Evolutionary conservation across 2,797 vertebrate genomes (phyloP).

Genomic region (Microctenopoma stevenorrisi): DNA sequence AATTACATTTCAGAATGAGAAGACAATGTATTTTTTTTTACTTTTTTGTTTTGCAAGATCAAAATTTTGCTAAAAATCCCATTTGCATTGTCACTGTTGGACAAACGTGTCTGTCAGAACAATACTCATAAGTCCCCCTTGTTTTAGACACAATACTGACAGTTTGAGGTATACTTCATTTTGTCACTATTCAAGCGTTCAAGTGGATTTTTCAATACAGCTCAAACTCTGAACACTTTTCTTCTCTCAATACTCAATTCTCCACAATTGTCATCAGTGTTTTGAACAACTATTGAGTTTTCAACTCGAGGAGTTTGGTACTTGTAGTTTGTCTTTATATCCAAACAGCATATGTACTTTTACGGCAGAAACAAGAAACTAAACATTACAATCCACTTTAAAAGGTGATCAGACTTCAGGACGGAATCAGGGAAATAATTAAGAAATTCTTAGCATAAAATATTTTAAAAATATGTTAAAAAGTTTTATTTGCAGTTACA

Average conservation of each 20-base stretch:
- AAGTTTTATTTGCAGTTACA: neutral
- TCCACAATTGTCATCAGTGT: neutral
- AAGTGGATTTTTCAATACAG: slow-evolving; percentile 9
- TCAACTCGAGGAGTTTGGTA: neutral
- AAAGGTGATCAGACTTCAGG: too few species aligned
- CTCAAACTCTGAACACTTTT: slow-evolving; percentile 5
- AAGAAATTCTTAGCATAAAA: too few species aligned
- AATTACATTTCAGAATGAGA: neutral
- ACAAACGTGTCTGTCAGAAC: slow-evolving; percentile 22
- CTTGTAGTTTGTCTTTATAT: slow-evolving; percentile 6
- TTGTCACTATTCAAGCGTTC: slow-evolving; percentile 19
- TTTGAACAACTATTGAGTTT: neutral
- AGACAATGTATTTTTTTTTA: neutral
- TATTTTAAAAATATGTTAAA: neutral
- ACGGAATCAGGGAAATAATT: too few species aligned
- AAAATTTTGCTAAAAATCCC: neutral
- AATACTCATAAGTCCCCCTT: slow-evolving; percentile 8
- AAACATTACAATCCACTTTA: too few species aligned
- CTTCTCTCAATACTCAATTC: slow-evolving; percentile 20
- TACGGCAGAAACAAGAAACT: neutral
- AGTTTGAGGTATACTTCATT: slow-evolving; percentile 21
- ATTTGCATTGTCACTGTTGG: slow-evolving; percentile 14
- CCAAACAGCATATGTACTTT: neutral
- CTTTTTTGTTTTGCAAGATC: too few species aligned
- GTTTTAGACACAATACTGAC: slow-evolving; percentile 1